Evolutionary conservation across 2,797 vertebrate genomes (phyloP).

Genomic region (Microctenopoma stevenorrisi): DNA sequence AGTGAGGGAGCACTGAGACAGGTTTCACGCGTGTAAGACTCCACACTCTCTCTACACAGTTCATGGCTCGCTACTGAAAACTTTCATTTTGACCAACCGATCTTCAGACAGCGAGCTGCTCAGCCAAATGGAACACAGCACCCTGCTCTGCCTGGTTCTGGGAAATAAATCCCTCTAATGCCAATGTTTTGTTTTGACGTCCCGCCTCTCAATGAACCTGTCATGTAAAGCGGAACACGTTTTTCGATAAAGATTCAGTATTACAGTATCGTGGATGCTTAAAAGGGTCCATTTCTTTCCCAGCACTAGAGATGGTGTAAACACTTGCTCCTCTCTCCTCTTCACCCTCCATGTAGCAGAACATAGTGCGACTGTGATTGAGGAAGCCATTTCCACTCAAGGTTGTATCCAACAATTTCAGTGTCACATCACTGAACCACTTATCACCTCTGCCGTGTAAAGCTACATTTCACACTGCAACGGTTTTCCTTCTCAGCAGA

Average conservation of each 20-base stretch:
- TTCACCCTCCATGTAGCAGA: slow-evolving; percentile 15
- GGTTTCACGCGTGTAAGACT: too few relatives aligned
- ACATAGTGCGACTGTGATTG: slow-evolving; percentile 2
- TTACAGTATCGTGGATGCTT: background rate
- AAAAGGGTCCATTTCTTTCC: background rate
- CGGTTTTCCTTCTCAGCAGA: slow-evolving; percentile 34
- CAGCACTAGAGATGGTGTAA: slow-evolving; percentile 6
- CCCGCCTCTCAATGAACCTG: too few relatives aligned
- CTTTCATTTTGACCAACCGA: background rate
- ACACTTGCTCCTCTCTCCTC: background rate
- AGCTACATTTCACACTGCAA: slow-evolving; percentile 27
- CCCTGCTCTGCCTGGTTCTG: too few relatives aligned
- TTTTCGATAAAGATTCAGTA: background rate
- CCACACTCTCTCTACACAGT: too few relatives aligned
- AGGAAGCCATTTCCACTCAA: slow-evolving; percentile 42
- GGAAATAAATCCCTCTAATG: too few relatives aligned
- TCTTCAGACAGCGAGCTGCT: background rate
- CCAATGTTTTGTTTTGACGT: too few relatives aligned
- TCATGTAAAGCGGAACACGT: background rate
- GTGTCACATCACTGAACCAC: slow-evolving; percentile 21
- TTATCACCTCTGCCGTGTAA: slow-evolving; percentile 33
- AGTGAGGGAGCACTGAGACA: too few relatives aligned
- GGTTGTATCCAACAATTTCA: slow-evolving; percentile 42
- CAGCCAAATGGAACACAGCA: background rate
- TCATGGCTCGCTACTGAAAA: background rate